Conservation (phyloP, 2,797 vertebrate species). For the Sebastes reedi region DNA sequence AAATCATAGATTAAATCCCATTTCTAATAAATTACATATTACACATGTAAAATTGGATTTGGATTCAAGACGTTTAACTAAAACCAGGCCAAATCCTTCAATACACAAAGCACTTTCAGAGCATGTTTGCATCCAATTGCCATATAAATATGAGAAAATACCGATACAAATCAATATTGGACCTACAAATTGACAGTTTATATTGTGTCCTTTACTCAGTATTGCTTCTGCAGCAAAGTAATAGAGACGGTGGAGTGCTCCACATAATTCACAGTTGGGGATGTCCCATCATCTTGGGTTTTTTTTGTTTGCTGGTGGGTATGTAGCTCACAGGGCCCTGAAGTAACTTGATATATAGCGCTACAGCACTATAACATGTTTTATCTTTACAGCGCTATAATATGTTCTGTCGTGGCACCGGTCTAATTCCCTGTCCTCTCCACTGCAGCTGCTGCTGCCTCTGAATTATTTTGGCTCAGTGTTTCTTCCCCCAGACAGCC, state of each 20-base stretch:
- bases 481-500: slow-evolving; percentile 56
- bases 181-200: background rate
- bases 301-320: slow-evolving; percentile 36
- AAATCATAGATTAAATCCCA: background rate
- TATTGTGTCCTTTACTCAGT: background rate
- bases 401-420: slow-evolving; percentile 31
- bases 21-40: background rate
- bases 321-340: slow-evolving; percentile 26
- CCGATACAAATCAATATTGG: background rate
- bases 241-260: slow-evolving; percentile 6
- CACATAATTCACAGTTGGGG: slow-evolving; percentile 33
- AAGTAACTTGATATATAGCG: slow-evolving; percentile 55
- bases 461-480: slow-evolving; percentile 50
- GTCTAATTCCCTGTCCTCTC: slow-evolving; percentile 46
- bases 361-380: slow-evolving; percentile 40
- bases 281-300: background rate
- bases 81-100: background rate
- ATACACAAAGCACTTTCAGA: slow-evolving; percentile 8
- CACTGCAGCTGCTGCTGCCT: slow-evolving; percentile 37
- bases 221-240: background rate
- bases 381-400: slow-evolving; percentile 58
- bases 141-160: background rate
- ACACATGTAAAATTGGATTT: background rate
- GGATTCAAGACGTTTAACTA: background rate
- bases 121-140: background rate